phyloP scores from a whole-genome alignment of 1,140 invertebrate genomes.

The Tetranychus urticae region DNA sequence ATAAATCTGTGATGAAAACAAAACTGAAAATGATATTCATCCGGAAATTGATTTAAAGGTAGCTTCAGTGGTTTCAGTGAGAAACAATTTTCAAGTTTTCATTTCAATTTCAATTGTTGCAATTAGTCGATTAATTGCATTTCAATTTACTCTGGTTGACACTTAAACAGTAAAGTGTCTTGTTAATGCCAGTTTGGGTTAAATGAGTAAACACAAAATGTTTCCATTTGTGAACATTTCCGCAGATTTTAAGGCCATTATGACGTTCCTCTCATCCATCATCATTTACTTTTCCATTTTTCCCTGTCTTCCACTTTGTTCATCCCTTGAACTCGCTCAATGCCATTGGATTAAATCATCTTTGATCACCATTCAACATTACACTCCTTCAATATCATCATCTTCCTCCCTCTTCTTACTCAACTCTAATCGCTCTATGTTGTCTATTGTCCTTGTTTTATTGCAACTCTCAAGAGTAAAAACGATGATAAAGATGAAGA shows the following conservation, averaged over 20 bases:
- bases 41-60: background rate
- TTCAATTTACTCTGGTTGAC: background rate
- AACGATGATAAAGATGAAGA: background rate
- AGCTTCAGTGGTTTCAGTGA: too few relatives aligned
- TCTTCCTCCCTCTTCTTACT: background rate
- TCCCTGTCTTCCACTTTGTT: background rate
- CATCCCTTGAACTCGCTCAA: background rate
- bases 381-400: background rate
- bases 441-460: background rate
- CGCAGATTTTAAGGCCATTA: background rate
- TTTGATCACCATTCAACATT: background rate
- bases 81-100: background rate
- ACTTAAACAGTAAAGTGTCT: too few relatives aligned
- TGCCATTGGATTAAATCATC: background rate
- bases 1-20: too few relatives aligned
- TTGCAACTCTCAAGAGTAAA: background rate
- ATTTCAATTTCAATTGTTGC: background rate
- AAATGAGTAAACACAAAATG: background rate
- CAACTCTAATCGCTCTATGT: background rate
- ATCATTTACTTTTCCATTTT: background rate
- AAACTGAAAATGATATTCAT: background rate
- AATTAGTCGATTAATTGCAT: background rate
- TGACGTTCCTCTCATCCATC: background rate
- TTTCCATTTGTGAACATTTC: background rate
- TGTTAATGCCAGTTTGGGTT: background rate